These are phyloP conservation scores for Anadara kagoshimensis DNA, from an alignment of 1,140 invertebrate genomes.

Conservation along the genomic window DNA sequence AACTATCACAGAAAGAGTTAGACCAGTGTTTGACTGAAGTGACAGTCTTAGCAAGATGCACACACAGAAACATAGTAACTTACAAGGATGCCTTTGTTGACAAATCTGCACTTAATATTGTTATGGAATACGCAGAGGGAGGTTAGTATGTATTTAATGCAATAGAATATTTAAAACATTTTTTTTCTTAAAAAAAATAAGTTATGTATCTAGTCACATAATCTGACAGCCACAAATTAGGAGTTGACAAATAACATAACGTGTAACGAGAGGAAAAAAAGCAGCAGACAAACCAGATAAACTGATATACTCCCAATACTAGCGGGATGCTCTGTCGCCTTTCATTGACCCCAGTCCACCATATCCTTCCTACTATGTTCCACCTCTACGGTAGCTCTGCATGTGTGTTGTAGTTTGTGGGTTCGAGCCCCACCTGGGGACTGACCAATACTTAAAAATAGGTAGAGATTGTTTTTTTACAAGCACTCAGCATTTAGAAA, in stretches of 20 bases:
- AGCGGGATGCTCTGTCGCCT: background rate
- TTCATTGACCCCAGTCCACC: background rate
- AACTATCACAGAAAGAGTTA: conserved; percentile 72
- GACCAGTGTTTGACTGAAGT: conserved; percentile 74
- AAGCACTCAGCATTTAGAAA: no score
- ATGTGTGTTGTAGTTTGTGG: no score
- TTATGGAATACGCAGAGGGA: conserved; percentile 78
- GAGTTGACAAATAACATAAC: background rate
- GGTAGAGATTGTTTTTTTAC: no score
- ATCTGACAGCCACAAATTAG: background rate
- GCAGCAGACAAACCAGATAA: no score
- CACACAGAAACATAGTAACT: conserved; percentile 75
- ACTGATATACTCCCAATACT: no score
- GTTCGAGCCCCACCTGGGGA: no score
- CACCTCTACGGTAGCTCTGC: no score
- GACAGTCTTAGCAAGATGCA: conserved; percentile 72
- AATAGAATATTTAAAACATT: background rate
- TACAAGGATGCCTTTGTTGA: conserved; percentile 74
- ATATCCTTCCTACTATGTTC: no score
- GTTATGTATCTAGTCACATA: background rate
- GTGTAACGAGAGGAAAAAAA: no score
- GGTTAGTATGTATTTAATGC: conserved; percentile 65
- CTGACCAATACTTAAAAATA: no score
- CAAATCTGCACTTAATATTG: conserved; percentile 73
- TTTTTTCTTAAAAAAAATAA: background rate